These are phyloP conservation scores for Cyrtonyx montezumae DNA, from an alignment of 2,113 vertebrate genomes.

Conservation along the genomic window DNA sequence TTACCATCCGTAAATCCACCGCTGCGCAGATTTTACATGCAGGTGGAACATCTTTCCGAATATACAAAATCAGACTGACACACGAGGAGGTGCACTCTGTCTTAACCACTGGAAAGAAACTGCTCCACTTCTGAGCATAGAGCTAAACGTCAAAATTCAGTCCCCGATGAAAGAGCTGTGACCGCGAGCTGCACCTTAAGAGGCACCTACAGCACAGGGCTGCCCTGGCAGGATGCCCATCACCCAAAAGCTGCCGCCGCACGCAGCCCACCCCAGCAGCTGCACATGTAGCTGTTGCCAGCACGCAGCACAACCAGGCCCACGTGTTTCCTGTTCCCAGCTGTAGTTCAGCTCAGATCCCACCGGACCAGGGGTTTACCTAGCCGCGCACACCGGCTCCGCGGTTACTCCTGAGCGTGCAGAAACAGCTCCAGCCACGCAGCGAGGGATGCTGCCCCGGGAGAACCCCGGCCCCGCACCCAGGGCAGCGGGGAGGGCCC, in stretches of 20 bases:
- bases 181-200: not conserved
- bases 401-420: not conserved
- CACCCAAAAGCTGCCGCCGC: not conserved
- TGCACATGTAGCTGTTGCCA: rapidly evolving
- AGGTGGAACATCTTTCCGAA: not conserved
- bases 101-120: not conserved
- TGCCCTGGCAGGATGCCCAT: not conserved
- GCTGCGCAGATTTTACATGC: not conserved
- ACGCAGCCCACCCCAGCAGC: not conserved
- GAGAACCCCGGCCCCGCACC: not conserved
- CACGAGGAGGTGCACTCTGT: not conserved
- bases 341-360: not conserved
- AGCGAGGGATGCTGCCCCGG: rapidly evolving
- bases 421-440: not conserved
- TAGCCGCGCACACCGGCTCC: no score
- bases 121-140: not conserved
- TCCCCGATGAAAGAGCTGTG: not conserved
- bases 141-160: not conserved
- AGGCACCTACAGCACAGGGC: no score
- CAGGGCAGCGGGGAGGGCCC: not conserved
- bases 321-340: rapidly evolving
- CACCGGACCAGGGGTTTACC: not conserved
- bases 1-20: not conserved
- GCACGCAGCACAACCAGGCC: not conserved
- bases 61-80: not conserved